phyloP scores from a whole-genome alignment of 2,888 invertebrate genomes.

The Sceliomorpha sp. region DNA sequence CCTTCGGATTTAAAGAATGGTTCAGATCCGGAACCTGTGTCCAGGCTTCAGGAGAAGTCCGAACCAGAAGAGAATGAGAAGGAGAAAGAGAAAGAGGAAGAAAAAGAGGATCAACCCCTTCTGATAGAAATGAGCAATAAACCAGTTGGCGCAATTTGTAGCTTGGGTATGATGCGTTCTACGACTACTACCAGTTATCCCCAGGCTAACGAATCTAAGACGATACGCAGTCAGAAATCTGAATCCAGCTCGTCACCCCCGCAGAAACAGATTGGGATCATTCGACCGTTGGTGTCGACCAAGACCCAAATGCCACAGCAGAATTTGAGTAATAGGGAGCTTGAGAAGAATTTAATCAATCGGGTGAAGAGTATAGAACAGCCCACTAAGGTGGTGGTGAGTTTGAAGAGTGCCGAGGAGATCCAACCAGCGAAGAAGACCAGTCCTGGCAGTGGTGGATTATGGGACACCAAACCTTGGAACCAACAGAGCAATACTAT shows the following conservation, averaged over 20 bases:
- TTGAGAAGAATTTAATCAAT: constrained; percentile 87
- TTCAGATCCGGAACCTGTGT: constrained; percentile 35
- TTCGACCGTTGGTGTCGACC: constrained; percentile 80
- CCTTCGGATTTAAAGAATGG: constrained; percentile 27
- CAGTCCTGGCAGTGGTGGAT: constrained; percentile 67
- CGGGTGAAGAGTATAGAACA: constrained; percentile 83
- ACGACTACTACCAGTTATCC: constrained; percentile 63
- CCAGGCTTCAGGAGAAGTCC: constrained; percentile 56
- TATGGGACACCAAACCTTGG: constrained; percentile 81
- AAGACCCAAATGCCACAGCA: constrained; percentile 76
- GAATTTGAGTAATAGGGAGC: constrained; percentile 83
- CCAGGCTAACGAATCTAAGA: constrained; percentile 70
- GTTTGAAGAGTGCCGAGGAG: constrained; percentile 77
- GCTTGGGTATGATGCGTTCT: constrained; percentile 68
- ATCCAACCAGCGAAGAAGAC: constrained; percentile 75
- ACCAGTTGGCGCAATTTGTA: constrained; percentile 71
- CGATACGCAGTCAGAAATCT: constrained; percentile 68
- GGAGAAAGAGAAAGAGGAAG: constrained; percentile 16
- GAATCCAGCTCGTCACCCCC: constrained; percentile 67
- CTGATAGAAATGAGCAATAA: constrained; percentile 61
- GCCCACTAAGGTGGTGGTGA: constrained; percentile 80
- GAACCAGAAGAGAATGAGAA: constrained; percentile 48
- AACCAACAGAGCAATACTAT: constrained; percentile 86
- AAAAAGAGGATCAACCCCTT: constrained; percentile 26
- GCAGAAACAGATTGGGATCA: constrained; percentile 82